Base-by-base conservation (phyloP, 2,888 invertebrate species). In the Cantharis flavilabris region DNA sequence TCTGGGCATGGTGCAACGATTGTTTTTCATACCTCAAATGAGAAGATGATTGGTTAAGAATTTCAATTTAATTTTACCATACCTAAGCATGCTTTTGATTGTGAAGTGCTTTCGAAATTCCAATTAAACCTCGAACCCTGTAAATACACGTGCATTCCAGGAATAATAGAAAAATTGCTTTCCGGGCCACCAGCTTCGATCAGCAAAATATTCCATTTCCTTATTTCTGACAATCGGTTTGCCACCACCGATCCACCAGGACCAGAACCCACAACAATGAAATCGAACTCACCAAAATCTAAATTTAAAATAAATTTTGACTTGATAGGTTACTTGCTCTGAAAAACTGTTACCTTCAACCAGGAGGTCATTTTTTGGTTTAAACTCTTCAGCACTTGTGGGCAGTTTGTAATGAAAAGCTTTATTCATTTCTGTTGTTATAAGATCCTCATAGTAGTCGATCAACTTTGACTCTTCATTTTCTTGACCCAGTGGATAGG, bases 191-290 rank as follows among this genome's bases (percentile, higher is more conserved):
- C 94, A 73, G 94, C 94, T 89, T 94, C 94, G 28, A 94, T 84
- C 9, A 94, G 86, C 64, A 94, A 87, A 3, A 93, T 93, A 62
- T 91, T 89, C 90, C 92, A 92, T 83, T 91, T 90, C 0, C 91
- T 90, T 28, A 93, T 91, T 83, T 93, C 93, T 0, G 92, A 91
- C 9, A 94, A 89, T 69, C 93, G 86, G 18, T 91, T 91, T 0
- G 93, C 93, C 2, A 93, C 91, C 74, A 92, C 92, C 0, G 93
- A 91, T 0, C 93, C 93, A 0, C 91, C 92, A 0, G 92, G 92
- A 0, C 93, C 93, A 0, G 92, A 93, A 0, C 93, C 93, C 33
- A 93, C 90, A 71, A 93, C 92, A 80, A 93, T 91, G 88, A 93
- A 93, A 87, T 93, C 93, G 85, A 93, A 93, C 82, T 3, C 69